A percentile compares a stretch with the other conserved stretches of the same genome.
phyloP scores from a whole-genome alignment of 1,140 invertebrate genomes.

The Paramacrobiotus metropolitanus region DNA sequence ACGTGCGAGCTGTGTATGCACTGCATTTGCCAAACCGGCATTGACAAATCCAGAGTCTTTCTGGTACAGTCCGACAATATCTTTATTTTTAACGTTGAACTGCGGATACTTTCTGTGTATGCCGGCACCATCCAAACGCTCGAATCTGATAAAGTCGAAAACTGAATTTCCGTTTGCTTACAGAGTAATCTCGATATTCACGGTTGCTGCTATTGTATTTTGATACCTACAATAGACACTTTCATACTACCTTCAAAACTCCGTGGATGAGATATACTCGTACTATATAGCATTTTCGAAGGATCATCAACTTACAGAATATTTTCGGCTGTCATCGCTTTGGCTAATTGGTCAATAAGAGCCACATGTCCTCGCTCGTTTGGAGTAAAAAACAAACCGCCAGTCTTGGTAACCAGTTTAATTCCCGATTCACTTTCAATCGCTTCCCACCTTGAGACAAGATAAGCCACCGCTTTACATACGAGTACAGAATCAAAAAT shows the following conservation, averaged over 20 bases:
- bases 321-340: slow-evolving; percentile 15
- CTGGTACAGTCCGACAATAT: slow-evolving; percentile 16
- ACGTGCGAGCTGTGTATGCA: slow-evolving; percentile 19
- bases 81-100: slow-evolving; percentile 16
- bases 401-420: slow-evolving; percentile 17
- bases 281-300: too few species aligned
- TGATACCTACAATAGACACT: too few species aligned
- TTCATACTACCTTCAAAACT: too few species aligned
- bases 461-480: background rate
- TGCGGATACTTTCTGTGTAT: slow-evolving; percentile 17
- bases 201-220: too few species aligned
- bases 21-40: slow-evolving; percentile 18
- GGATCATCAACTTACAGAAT: slow-evolving; percentile 6
- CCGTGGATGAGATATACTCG: too few species aligned
- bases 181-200: too few species aligned
- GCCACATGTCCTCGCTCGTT: slow-evolving; percentile 13
- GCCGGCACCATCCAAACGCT: slow-evolving; percentile 9
- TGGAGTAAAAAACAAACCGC: slow-evolving; percentile 15
- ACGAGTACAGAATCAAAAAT: background rate
- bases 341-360: slow-evolving; percentile 15
- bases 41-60: slow-evolving; percentile 18
- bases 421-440: slow-evolving; percentile 19
- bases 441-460: slow-evolving; percentile 14
- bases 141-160: background rate
- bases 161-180: too few species aligned